phyloP scores from a whole-genome alignment of 1,140 invertebrate species.

The roundworm (Caenorhabditis elegans) region DNA sequence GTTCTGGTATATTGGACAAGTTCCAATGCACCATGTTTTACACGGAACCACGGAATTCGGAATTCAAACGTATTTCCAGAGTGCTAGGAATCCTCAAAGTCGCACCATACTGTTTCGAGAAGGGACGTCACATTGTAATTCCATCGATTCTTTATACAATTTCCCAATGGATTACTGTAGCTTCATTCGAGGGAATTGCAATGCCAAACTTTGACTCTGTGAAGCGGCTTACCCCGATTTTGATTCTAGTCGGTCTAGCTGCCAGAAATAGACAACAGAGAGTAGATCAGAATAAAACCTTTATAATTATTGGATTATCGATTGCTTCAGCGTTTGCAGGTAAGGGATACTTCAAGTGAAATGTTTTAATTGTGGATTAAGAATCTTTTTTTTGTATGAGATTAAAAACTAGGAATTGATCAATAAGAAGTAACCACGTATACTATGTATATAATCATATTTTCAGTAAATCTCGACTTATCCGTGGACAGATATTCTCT shows the following conservation, averaged over 20 bases:
- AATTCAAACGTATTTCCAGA: too few species aligned
- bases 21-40: too few species aligned
- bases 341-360: background rate
- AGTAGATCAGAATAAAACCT: conserved; percentile 59
- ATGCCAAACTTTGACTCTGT: conserved; percentile 71
- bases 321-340: conserved; percentile 67
- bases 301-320: conserved; percentile 69
- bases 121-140: conserved; percentile 66
- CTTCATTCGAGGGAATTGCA: conserved; percentile 70
- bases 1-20: too few species aligned
- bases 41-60: too few species aligned
- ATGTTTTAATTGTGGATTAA: too few species aligned
- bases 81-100: conserved; percentile 53
- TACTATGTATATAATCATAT: too few species aligned
- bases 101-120: conserved; percentile 65
- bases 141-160: conserved; percentile 69
- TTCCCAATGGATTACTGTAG: conserved; percentile 68
- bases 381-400: too few species aligned
- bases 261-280: conserved; percentile 66
- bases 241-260: conserved; percentile 59
- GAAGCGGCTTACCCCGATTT: conserved; percentile 61
- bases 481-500: conserved; percentile 68
- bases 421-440: too few species aligned
- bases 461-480: conserved; percentile 67
- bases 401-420: too few species aligned